Conservation (phyloP, 2,888 invertebrate genomes). For the Leptothorax acervorum region DNA sequence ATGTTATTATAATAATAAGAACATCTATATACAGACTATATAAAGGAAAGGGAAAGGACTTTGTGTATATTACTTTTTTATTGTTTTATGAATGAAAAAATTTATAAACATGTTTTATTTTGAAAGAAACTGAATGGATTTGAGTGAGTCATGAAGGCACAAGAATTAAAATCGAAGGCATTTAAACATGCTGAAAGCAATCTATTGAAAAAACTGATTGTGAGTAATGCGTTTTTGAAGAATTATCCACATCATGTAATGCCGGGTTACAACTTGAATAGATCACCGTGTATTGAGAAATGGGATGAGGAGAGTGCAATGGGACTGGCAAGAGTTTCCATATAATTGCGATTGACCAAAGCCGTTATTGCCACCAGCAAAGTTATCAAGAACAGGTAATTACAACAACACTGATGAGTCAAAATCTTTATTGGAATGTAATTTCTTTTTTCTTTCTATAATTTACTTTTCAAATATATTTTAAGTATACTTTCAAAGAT, state of each 20-base stretch:
- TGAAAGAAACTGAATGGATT: background rate
- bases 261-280: constrained; percentile 77
- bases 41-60: background rate
- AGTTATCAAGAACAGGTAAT: constrained; percentile 77
- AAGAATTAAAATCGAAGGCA: constrained; percentile 61
- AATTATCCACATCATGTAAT: constrained; percentile 74
- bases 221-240: constrained; percentile 70
- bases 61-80: background rate
- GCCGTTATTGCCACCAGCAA: constrained; percentile 81
- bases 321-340: constrained; percentile 77
- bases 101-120: background rate
- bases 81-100: background rate
- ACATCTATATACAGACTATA: too few relatives aligned
- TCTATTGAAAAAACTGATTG: constrained; percentile 74
- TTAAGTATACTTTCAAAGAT: background rate
- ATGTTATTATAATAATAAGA: background rate
- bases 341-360: constrained; percentile 81
- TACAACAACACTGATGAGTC: background rate
- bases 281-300: constrained; percentile 66
- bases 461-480: background rate
- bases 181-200: constrained; percentile 72
- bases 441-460: background rate
- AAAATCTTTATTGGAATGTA: constrained; percentile 9
- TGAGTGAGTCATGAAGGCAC: constrained; percentile 10
- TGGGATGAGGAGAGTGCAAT: constrained; percentile 71